Base-by-base conservation (phyloP, 2,113 vertebrate genomes). In the Oncorhynchus keta region DNA sequence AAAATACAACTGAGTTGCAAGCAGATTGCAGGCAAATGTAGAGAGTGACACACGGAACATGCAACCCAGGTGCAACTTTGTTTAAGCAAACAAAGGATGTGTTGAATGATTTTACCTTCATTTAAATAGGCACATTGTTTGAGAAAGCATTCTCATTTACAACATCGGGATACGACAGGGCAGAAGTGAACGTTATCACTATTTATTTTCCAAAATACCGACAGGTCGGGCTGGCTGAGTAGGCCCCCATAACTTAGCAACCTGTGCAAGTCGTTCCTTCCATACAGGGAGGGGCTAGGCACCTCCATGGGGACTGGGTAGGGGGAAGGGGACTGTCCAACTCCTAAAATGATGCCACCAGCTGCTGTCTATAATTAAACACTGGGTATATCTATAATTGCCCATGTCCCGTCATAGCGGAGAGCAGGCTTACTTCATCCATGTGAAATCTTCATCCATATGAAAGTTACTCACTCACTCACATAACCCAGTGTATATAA, bases 361-460 rank as follows among this genome's bases (percentile, higher is more conserved):
- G 86, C 86, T 89, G 88, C 77, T 77, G 76, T 72, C 83, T 87
- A 76, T 83, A 83, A 77, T 79, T 83, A 83, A 75, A 64, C 68
- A 24, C 62, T 20, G 26, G 66, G 61, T 32, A 64, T 76, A 12
- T 75, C 66, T 84, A 85, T 84, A 79, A 80, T 86, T 82, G 74
- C 73, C 75, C n/a, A 61, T 61, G 59, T 61, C 59, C 59, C n/a
- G n/a, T 22, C 20, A 62, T 62, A 62, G 59, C 9, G 16, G n/a
- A 62, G 18, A n/a, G n/a, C 18, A 62, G 6, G 59, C 59, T 22
- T 22, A 62, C 59, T 62, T 62, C 59, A 62, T 22, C 13, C 7
- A 24, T 22, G 11, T 62, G 59, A 62, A 62, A 13, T 62, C 59
- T 62, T 62, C 59, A 62, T 62, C 59, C n/a, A 62, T 62, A 22